phyloP scores from a whole-genome alignment of 2,888 invertebrate species.

The Folsomia candida region DNA sequence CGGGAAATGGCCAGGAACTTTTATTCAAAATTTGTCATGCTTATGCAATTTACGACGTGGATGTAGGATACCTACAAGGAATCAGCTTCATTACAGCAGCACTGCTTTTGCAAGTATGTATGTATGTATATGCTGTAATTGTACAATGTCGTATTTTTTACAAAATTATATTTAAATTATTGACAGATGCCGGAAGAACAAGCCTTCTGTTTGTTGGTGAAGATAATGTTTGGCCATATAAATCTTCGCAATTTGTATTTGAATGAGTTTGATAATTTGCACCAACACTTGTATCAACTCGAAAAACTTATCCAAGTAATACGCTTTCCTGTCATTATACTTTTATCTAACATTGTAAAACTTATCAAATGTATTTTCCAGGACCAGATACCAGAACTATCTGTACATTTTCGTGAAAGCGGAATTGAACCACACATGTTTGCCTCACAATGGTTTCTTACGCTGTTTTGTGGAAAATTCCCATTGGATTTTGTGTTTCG shows the following conservation, averaged over 20 bases:
- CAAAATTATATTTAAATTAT: neutral
- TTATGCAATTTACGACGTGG: constrained; percentile 94
- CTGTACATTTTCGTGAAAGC: constrained; percentile 77
- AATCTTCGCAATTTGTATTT: constrained; percentile 91
- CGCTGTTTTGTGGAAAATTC: constrained; percentile 98
- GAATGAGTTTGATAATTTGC: constrained; percentile 93
- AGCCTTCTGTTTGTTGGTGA: constrained; percentile 93
- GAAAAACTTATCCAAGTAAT: constrained; percentile 84
- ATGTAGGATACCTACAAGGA: constrained; percentile 99
- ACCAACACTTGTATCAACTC: constrained; percentile 90
- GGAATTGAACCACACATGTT: constrained; percentile 88
- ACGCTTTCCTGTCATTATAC: constrained; percentile 13
- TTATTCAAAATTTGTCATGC: constrained; percentile 93
- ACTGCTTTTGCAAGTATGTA: constrained; percentile 60
- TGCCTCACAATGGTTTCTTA: constrained; percentile 99
- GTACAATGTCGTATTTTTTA: neutral
- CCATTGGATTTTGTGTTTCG: constrained; percentile 95
- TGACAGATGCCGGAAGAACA: constrained; percentile 98
- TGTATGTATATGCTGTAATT: neutral
- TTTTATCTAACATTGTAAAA: constrained; percentile 1
- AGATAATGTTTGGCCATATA: constrained; percentile 90
- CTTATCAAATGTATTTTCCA: constrained; percentile 26
- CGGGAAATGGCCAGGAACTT: constrained; percentile 88
- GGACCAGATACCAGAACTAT: constrained; percentile 78
- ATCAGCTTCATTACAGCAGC: constrained; percentile 96